Percentiles rank a stretch among this genome's conserved stretches.
phyloP scores from a whole-genome alignment of 53 echinoderm and acorn worm genomes.

The Luidia sarsii region DNA sequence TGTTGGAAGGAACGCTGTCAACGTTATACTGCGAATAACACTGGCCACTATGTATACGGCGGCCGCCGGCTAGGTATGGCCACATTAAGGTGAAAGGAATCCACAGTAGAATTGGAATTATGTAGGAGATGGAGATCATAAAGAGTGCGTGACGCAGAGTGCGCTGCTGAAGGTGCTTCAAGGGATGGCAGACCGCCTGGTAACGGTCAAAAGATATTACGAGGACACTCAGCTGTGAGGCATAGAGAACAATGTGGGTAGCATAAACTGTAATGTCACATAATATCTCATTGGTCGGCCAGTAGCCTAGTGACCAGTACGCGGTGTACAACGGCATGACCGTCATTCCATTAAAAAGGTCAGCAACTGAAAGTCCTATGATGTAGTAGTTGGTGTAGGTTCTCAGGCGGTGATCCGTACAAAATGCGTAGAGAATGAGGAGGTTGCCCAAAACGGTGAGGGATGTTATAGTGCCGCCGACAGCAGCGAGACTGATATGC shows the following conservation, averaged over 20 bases:
- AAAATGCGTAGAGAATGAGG: constrained; percentile 41
- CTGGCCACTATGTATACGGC: constrained; percentile 16
- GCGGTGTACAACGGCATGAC: constrained; percentile 64
- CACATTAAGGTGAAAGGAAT: constrained; percentile 55
- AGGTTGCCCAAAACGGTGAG: constrained; percentile 60
- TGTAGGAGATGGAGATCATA: constrained; percentile 57
- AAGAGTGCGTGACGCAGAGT: constrained; percentile 47
- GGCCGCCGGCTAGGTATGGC: constrained; percentile 53
- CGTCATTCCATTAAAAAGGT: constrained; percentile 22
- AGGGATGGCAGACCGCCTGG: constrained; percentile 54
- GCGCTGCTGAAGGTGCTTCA: constrained; percentile 57
- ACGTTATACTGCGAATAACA: constrained; percentile 59
- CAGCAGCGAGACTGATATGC: constrained; percentile 27
- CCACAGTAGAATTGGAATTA: constrained; percentile 60
- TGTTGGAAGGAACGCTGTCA: constrained; percentile 54
- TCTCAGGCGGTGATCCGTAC: constrained; percentile 29
- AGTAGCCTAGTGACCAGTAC: constrained; percentile 47
- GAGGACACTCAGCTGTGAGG: constrained; percentile 22
- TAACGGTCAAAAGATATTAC: constrained; percentile 61
- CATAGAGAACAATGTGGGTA: constrained; percentile 52
- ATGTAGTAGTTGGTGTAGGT: constrained; percentile 70
- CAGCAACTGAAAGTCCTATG: constrained; percentile 48
- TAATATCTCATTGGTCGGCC: constrained; percentile 40
- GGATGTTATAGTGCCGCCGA: not conserved
- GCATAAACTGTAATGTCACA: constrained; percentile 42